Evolutionary conservation across 1,140 invertebrate species (phyloP), one percentile per base, ranked within the genome.

Genomic region (Condylostylus longicornis): DNA sequence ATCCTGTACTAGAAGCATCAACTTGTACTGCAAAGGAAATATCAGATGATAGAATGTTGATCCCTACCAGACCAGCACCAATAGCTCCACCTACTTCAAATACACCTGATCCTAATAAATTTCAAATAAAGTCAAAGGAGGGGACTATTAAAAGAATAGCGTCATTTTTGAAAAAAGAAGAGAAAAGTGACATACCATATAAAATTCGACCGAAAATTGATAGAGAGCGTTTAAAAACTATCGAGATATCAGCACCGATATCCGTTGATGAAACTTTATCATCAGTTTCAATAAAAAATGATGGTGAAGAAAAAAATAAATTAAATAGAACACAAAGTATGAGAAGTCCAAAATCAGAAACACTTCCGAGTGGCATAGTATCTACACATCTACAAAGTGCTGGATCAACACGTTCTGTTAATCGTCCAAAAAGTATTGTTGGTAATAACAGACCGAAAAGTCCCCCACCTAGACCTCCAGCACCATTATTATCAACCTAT

Each of bases 171-270:
- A 74, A 77, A 46, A 72, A 68, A 39, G 68, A 71, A 18, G 69
- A 71, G 42, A 73, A 66, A 37, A 64, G 65, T 13, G 65, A 70
- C 31, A 64, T 66, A 40, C 65, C 71, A 48, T 48, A 69, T 0
- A 77, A 74, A 51, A 64, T 72, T 21, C 67, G 67, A 19, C 79
- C 79, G 44, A 62, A 70, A 4, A 59, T 77, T 0, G 77, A 85
- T 46, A 74, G 77, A 42, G 72, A 76, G 7, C 67, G 71, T 0
- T 49, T 87, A 20, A 65, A 79, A n/a, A 77, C 71, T 29, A 50
- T 87, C 19, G 74, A 85, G 52, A 88, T 88, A 46, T 88, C 83
- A 0, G 69, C 74, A 52, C 82, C 84, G 0, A 85, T 87, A 46
- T 69, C 55, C 0, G 47, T 55, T 14, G 44, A 49, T 1, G 31